These are phyloP conservation scores for Tipula vernalis DNA, from an alignment of 2,888 invertebrate species.

Conservation along the genomic window DNA sequence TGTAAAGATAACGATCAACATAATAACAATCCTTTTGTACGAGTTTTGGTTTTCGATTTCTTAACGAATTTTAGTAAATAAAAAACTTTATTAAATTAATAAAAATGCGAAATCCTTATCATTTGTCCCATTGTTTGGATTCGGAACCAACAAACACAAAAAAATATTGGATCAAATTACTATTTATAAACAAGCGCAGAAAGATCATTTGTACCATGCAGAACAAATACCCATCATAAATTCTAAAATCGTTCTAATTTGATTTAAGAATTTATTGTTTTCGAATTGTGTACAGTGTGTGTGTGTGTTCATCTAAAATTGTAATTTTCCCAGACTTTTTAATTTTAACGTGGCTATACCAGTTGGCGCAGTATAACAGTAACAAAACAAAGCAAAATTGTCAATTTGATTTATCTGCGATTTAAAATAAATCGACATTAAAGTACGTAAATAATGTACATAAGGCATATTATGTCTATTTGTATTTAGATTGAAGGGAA, in stretches of 20 bases:
- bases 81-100: neutral
- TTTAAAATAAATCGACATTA: neutral
- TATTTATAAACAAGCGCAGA: neutral
- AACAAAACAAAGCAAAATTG: neutral
- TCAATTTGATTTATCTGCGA: neutral
- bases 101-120: neutral
- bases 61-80: neutral
- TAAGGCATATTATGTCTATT: too few species aligned
- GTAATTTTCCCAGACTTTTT: neutral
- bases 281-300: neutral
- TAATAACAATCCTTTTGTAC: neutral
- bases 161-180: constrained; percentile 4
- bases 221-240: neutral
- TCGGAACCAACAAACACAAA: neutral
- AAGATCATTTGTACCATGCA: neutral
- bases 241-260: neutral
- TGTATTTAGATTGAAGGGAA: neutral
- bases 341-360: neutral
- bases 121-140: neutral
- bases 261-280: neutral
- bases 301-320: neutral
- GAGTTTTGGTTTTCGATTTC: neutral
- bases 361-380: neutral
- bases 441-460: neutral
- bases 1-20: neutral